Evolutionary conservation across 1,140 invertebrate species (phyloP).

Genomic region (Lepeophtheirus salmonis): DNA sequence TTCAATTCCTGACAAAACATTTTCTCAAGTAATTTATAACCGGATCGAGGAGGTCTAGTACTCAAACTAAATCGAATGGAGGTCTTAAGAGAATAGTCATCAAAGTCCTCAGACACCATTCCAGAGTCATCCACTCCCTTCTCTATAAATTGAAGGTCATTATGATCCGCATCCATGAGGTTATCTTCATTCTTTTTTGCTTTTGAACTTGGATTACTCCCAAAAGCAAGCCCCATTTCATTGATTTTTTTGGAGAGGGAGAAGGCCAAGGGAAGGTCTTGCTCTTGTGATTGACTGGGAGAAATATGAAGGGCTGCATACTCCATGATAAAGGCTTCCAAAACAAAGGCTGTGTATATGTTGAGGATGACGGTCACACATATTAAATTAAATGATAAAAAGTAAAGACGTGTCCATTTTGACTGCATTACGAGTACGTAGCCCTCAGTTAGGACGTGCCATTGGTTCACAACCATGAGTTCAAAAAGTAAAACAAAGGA

Average conservation of each 20-base stretch:
- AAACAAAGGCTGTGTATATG: constrained; percentile 37
- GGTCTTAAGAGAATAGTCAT: neutral
- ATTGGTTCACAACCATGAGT: constrained; percentile 37
- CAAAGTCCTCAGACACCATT: neutral
- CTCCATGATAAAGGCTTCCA: constrained; percentile 36
- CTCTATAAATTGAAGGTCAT: neutral
- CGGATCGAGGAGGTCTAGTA: neutral
- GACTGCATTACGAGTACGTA: neutral
- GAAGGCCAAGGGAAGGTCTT: neutral
- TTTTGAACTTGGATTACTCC: constrained; percentile 14
- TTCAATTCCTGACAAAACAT: neutral
- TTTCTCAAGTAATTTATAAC: neutral
- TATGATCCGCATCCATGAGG: neutral
- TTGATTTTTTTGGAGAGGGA: constrained; percentile 27
- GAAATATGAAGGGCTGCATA: constrained; percentile 26
- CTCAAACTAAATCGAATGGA: neutral
- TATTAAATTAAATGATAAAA: constrained; percentile 33
- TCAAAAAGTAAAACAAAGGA: constrained; percentile 34
- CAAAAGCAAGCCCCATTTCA: constrained; percentile 29
- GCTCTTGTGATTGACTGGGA: constrained; percentile 20
- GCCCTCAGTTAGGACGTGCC: constrained; percentile 33
- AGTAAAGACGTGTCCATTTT: constrained; percentile 31
- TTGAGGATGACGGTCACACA: constrained; percentile 36
- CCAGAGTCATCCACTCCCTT: neutral
- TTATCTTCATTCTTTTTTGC: neutral